Base-by-base conservation (phyloP, 1,140 invertebrate genomes). In the Elymnias hypermnestra region DNA sequence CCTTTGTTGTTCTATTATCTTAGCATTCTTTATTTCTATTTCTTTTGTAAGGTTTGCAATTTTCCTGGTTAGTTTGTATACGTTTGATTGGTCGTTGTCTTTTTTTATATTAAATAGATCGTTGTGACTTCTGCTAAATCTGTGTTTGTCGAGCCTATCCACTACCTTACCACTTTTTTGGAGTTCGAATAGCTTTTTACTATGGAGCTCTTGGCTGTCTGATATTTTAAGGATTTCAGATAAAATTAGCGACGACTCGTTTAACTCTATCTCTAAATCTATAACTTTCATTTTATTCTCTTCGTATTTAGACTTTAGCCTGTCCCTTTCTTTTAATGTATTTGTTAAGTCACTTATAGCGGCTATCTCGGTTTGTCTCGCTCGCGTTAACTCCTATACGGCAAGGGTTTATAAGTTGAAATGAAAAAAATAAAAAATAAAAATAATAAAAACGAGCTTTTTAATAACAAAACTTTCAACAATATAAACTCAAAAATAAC, bases 1-100 rank as follows among this genome's bases (percentile, higher is more conserved):
- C 63, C 82, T 75, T 38, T 90, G 88, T 33, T 89, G 83, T 59
- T 90, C 87, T 4, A 87, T 85, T 44, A 89, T 88, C 52, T 88
- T 87, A 0, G 76, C 82, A 51, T 88, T 87, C 47, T 89, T 88
- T 25, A 78, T 56, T 29, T 79, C 76, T 4, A 88, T 73, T 39
- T 89, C 87, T 46, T 81, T 77, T 7, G 82, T 86, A 55, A 88
- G 68, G 13, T 78, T 68, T 36, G 79, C 61, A 49, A 87, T 79
- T 51, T 88, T 87, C 28, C 69, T 66, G 5, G 69, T 69, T 13
- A 85, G 53, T 49, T 78, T 83, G 26, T 63, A 62, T 38, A 77
- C 57, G 18, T 82, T 75, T 1, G 71, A 53, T 12, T 55, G 44
- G 47, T 13, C 57, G 53, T 43, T 67, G 2, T 76, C 67, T 44